These are phyloP conservation scores for Archips xylosteana DNA, from an alignment of 2,888 invertebrate species.

Conservation along the genomic window DNA sequence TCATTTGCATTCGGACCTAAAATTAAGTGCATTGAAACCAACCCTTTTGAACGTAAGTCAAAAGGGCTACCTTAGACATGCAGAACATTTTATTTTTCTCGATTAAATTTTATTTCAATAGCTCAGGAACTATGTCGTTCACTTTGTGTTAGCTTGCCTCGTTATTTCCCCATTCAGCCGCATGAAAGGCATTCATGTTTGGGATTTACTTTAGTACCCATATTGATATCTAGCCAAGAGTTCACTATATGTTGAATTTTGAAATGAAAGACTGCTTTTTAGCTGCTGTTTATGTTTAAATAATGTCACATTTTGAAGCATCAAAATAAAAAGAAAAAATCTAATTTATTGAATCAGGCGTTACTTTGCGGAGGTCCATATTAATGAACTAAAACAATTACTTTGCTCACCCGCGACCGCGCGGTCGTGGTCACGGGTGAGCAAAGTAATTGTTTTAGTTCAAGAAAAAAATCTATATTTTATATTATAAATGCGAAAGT, in stretches of 20 bases:
- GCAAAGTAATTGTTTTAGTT: too few relatives aligned
- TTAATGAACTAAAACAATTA: too few relatives aligned
- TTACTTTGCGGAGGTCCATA: too few relatives aligned
- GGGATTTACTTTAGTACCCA: constrained; percentile 17
- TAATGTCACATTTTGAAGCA: not conserved
- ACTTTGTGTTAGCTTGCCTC: constrained; percentile 43
- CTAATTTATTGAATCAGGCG: too few relatives aligned
- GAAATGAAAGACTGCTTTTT: not conserved
- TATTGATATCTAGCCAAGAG: not conserved
- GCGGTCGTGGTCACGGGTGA: too few relatives aligned
- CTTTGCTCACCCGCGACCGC: too few relatives aligned
- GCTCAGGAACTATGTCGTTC: constrained; percentile 4
- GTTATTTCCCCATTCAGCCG: constrained; percentile 55
- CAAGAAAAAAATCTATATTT: too few relatives aligned
- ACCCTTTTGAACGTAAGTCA: not conserved
- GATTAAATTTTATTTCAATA: constrained; percentile 27
- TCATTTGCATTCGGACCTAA: not conserved
- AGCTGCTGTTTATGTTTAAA: not conserved
- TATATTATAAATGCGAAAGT: too few relatives aligned
- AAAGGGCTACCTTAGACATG: constrained; percentile 9
- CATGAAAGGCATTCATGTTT: constrained; percentile 48
- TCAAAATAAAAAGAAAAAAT: too few relatives aligned
- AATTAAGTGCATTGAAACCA: not conserved
- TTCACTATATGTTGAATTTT: constrained; percentile 7
- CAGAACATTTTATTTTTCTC: constrained; percentile 12